Conservation (phyloP, 2,797 vertebrate species). For the Heliangelus exortis region DNA sequence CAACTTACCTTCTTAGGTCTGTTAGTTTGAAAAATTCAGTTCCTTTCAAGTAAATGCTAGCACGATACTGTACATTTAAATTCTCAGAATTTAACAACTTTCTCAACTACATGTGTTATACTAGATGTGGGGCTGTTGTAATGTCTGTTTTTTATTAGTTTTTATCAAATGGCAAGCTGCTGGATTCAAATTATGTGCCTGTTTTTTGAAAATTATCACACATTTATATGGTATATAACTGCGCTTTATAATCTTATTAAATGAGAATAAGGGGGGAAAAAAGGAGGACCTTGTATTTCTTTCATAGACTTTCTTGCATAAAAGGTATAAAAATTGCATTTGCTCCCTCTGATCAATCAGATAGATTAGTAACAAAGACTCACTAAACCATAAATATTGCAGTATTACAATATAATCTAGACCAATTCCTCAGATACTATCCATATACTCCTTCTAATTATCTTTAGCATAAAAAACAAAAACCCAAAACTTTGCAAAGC, state of each 20-base stretch:
- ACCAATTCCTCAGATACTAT: neutral
- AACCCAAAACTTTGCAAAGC: neutral
- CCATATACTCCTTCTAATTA: neutral
- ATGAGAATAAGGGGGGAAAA: neutral
- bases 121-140: neutral
- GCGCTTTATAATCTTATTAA: neutral
- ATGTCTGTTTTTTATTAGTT: neutral
- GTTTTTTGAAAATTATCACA: neutral
- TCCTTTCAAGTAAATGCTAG: neutral
- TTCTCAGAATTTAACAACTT: neutral
- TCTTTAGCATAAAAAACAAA: neutral
- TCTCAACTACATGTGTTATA: neutral
- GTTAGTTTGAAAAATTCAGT: neutral
- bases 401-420: neutral
- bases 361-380: neutral
- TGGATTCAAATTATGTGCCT: neutral
- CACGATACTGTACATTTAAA: neutral
- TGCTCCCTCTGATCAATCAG: neutral
- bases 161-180: neutral
- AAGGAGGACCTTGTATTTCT: neutral
- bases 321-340: neutral
- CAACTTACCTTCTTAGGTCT: neutral
- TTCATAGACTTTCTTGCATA: neutral
- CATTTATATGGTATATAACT: neutral
- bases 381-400: neutral